Conservation (phyloP, 2,113 vertebrate species). For the Hippoglossus stenolepis region DNA sequence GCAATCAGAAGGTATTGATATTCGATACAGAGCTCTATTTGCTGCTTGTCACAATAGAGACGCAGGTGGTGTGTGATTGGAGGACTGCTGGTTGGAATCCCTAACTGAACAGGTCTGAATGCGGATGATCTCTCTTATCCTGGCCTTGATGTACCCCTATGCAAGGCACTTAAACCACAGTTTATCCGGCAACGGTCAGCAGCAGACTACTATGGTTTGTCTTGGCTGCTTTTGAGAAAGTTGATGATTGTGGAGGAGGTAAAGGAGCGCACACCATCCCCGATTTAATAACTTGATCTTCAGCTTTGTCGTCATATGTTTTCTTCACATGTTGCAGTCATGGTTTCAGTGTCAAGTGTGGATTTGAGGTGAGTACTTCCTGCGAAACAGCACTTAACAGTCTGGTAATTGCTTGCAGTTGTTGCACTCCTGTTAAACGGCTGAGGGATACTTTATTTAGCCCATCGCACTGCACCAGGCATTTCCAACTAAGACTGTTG, state of each 20-base stretch:
- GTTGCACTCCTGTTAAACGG: constrained; percentile 8
- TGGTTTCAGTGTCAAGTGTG: background rate
- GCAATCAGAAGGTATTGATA: background rate
- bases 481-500: constrained; percentile 35
- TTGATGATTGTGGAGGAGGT: background rate
- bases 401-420: background rate
- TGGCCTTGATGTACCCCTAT: background rate
- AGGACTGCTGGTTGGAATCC: background rate
- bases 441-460: constrained; percentile 7
- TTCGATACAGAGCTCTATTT: background rate
- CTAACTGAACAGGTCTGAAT: background rate
- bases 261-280: background rate
- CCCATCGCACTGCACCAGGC: constrained; percentile 15
- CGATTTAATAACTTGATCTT: background rate
- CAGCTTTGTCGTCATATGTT: background rate
- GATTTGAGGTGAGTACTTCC: background rate
- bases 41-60: background rate
- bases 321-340: background rate
- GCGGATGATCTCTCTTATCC: background rate
- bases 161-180: background rate
- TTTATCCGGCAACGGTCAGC: background rate
- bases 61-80: background rate
- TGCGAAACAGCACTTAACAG: background rate
- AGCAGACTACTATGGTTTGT: background rate
- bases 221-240: background rate